Conservation (phyloP, 1,140 invertebrate species). For the Paraescarpia echinospica region DNA sequence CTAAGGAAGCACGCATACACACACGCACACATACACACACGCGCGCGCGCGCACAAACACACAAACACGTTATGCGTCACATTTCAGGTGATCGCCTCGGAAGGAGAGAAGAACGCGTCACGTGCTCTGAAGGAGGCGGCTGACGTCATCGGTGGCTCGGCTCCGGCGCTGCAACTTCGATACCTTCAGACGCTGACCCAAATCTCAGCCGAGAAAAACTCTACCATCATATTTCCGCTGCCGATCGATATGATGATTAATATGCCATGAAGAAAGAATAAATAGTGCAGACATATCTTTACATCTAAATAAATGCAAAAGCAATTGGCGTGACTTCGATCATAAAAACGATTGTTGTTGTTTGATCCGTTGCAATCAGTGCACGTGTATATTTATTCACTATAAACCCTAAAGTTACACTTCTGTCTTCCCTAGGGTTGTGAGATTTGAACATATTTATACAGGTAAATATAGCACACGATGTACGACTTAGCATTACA, state of each 20-base stretch:
- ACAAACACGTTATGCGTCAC: not conserved
- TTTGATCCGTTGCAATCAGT: too few relatives aligned
- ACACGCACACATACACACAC: not conserved
- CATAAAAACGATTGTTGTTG: too few relatives aligned
- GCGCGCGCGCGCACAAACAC: not conserved
- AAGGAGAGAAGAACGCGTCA: conserved; percentile 68
- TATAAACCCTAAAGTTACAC: too few relatives aligned
- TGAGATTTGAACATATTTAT: too few relatives aligned
- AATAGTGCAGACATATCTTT: too few relatives aligned
- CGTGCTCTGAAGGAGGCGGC: conserved; percentile 87
- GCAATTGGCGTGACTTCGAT: too few relatives aligned
- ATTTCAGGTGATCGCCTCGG: conserved; percentile 53
- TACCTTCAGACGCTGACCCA: conserved; percentile 71
- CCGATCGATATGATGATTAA: conserved; percentile 71
- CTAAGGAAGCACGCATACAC: not conserved
- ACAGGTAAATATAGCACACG: too few relatives aligned
- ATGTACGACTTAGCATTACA: too few relatives aligned
- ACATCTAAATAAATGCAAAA: too few relatives aligned
- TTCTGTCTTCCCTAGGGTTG: too few relatives aligned
- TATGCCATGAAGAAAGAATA: too few relatives aligned
- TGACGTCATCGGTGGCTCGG: conserved; percentile 82
- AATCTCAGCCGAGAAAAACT: conserved; percentile 96
- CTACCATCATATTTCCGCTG: conserved; percentile 94
- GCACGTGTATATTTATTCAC: too few relatives aligned
- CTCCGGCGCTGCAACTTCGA: conserved; percentile 80